Evolutionary conservation across 2,888 invertebrate species (phyloP), one percentile per base, ranked within the genome.

Genomic region (Calameuta idolon): DNA sequence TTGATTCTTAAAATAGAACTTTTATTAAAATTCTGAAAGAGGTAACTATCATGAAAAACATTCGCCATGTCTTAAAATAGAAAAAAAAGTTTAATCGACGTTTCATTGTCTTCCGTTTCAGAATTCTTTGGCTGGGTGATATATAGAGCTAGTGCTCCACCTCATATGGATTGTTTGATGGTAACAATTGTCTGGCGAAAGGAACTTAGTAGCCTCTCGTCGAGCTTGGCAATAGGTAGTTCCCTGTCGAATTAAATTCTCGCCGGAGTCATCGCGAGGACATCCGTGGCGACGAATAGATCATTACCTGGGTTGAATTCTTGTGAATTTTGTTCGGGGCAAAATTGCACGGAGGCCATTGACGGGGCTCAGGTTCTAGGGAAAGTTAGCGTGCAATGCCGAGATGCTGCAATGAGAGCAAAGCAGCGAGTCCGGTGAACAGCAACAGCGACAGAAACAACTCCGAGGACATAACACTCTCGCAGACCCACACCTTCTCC

Each of bases 381-480:
- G 23, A 55, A 55, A 55, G 55, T 23, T 55, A 55, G 55, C 87
- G 90, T 91, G 91, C 91, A 91, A 91, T 91, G 91, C 91, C 91
- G 90, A 91, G 91, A 91, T 91, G 91, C 87, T 91, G 88, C 87
- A 90, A 91, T 89, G 90, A 91, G 82, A 90, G 89, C 83, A 91
- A 91, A 87, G 86, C 89, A 89, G 89, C 89, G 88, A 90, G 90
- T 85, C 88, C 90, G 85, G 89, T 89, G 87, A 90, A 86, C 85
- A 89, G 84, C 80, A 87, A 85, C 87, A 85, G 85, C 79, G 89
- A 89, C 78, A 88, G 86, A 78, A 86, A 83, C 81, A 84, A 87
- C 79, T 84, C 84, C 33, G 85, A 86, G 79, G 87, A 90, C 84
- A 89, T 90, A 85, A 85, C 89, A 81, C 83, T 90, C 79, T 84